A percentile compares a stretch with the other conserved stretches of the same genome.
Conservation (phyloP, 2,113 vertebrate species). For the Dicaeum eximium region DNA sequence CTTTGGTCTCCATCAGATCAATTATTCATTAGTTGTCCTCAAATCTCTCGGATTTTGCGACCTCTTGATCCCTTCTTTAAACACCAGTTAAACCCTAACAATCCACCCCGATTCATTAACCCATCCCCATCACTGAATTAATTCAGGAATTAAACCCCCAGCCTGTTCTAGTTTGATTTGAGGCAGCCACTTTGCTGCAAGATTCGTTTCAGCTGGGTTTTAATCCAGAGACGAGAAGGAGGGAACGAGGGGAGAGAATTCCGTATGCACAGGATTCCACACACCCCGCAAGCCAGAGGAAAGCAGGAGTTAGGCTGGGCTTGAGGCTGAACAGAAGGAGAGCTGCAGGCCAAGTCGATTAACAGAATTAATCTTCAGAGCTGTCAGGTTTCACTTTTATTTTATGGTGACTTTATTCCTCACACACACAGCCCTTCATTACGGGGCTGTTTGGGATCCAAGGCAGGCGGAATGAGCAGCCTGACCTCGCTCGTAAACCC, state of each 20-base stretch:
- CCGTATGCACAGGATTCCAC: background rate
- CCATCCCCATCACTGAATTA: background rate
- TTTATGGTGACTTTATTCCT: constrained; percentile 25
- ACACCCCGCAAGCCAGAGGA: background rate
- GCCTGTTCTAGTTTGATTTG: background rate
- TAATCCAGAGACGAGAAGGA: background rate
- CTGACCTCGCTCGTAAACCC: constrained; percentile 24
- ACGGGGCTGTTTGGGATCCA: constrained; percentile 23
- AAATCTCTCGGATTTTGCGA: background rate
- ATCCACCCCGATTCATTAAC: background rate
- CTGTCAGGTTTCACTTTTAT: constrained; percentile 21
- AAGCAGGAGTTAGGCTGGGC: background rate
- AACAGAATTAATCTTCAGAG: constrained; percentile 57
- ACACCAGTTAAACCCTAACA: background rate
- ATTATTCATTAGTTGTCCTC: background rate
- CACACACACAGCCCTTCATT: background rate
- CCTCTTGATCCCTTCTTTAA: background rate
- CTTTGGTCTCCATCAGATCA: background rate
- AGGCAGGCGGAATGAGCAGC: constrained; percentile 17
- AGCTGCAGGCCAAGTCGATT: background rate
- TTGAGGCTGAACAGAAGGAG: constrained; percentile 50
- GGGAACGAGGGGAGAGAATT: background rate
- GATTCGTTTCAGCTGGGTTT: background rate
- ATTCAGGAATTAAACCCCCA: background rate
- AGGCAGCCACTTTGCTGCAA: background rate